Percentiles rank a stretch among this genome's conserved stretches.
Evolutionary conservation across 1,140 invertebrate species (phyloP).

Genomic region (Scaptomyza hsui): DNA sequence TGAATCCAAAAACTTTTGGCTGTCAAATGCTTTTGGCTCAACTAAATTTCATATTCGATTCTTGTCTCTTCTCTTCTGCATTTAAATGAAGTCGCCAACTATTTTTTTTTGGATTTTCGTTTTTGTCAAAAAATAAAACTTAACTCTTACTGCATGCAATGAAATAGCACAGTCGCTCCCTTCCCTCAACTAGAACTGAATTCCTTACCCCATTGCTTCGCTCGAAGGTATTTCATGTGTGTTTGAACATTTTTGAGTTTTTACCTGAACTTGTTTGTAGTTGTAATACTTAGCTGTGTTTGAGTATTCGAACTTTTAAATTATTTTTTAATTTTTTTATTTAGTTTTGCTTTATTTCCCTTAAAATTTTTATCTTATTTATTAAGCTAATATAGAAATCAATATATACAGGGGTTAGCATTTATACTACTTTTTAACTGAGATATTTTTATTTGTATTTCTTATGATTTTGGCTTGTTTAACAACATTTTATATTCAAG

Average conservation of each 20-base stretch:
- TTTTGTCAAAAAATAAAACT: slow-evolving; percentile 36
- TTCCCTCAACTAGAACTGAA: no score
- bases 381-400: no score
- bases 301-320: neutral
- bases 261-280: slow-evolving; percentile 3
- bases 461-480: no score
- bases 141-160: slow-evolving; percentile 37
- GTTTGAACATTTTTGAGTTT: slow-evolving; percentile 28
- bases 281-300: neutral
- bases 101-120: slow-evolving; percentile 8
- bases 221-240: slow-evolving; percentile 12
- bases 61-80: slow-evolving; percentile 56
- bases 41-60: slow-evolving; percentile 78
- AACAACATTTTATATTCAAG: no score
- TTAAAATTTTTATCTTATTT: no score
- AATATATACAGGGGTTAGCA: no score
- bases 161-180: slow-evolving; percentile 5
- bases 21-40: slow-evolving; percentile 76
- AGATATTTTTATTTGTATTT: no score
- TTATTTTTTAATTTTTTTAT: no score
- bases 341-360: no score
- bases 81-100: slow-evolving; percentile 64
- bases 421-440: no score
- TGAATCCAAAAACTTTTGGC: slow-evolving; percentile 66
- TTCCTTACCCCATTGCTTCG: neutral